A percentile compares a stretch with the other conserved stretches of the same genome.
Conservation (phyloP, 2,797 vertebrate genomes). For the Synaphobranchus kaupii region DNA sequence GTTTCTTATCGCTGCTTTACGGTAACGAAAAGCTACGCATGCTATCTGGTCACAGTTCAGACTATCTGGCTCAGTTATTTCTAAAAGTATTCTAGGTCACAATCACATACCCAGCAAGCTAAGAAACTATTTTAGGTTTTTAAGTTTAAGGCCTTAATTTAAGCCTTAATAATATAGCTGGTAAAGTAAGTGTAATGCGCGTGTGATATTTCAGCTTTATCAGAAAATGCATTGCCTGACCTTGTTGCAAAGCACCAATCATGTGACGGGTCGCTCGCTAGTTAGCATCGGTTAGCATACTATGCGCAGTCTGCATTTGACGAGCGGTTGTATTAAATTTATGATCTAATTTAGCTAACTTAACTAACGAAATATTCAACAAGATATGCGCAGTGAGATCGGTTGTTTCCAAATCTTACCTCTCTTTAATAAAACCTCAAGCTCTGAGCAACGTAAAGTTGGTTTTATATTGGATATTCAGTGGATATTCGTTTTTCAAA, state of each 20-base stretch:
- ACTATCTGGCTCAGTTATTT: not conserved
- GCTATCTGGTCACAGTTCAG: no score
- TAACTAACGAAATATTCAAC: not conserved
- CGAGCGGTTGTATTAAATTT: no score
- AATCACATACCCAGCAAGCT: not conserved
- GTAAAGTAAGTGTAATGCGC: not conserved
- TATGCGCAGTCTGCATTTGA: not conserved
- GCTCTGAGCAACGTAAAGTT: no score
- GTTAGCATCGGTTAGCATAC: not conserved
- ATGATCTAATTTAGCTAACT: no score
- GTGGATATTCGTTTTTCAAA: no score
- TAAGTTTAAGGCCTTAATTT: not conserved
- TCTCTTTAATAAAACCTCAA: slow-evolving; percentile 23
- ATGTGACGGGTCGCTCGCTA: not conserved
- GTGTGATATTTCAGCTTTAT: not conserved
- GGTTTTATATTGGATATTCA: no score
- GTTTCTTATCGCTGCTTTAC: not conserved
- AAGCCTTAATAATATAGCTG: not conserved
- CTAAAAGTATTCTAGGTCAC: not conserved
- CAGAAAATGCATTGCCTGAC: not conserved
- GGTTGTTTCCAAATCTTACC: slow-evolving; percentile 20
- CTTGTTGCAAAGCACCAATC: not conserved
- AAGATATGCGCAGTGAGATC: slow-evolving; percentile 46
- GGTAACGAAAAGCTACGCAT: not conserved
- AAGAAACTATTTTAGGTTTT: not conserved